Conservation (phyloP, 2,113 vertebrate species). For the Labeo rohita region DNA sequence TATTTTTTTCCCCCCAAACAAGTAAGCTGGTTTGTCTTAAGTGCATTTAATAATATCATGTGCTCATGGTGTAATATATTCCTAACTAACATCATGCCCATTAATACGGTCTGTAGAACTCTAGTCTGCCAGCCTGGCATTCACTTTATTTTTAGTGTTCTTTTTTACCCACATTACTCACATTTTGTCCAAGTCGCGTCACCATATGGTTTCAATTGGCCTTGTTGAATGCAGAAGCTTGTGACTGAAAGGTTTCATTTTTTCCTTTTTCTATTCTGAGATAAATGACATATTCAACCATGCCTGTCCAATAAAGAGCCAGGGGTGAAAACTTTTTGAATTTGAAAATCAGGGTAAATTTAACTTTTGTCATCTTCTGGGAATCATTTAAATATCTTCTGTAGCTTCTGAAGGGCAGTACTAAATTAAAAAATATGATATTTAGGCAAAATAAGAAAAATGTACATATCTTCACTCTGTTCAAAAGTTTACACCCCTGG, state of each 20-base stretch:
- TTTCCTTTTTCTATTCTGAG: conserved; percentile 26
- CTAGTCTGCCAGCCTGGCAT: neutral
- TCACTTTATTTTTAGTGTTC: neutral
- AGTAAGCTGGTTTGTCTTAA: neutral
- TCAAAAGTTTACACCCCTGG: no score
- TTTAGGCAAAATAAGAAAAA: no score
- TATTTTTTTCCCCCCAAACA: neutral
- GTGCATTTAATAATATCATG: neutral
- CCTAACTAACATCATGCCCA: neutral
- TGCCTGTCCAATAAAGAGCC: neutral
- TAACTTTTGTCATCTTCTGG: no score
- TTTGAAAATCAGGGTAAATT: no score
- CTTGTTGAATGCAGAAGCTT: neutral
- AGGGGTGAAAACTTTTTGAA: no score
- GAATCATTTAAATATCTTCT: no score
- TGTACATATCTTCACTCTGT: no score
- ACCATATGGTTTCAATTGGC: neutral
- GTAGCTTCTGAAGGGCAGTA: no score
- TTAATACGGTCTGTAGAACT: neutral
- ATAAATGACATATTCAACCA: neutral
- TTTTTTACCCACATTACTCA: neutral
- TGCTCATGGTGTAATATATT: conserved; percentile 9
- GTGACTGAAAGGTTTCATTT: conserved; percentile 10
- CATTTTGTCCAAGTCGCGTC: conserved; percentile 2
- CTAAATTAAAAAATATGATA: no score